These are phyloP conservation scores for Baryphthengus martii DNA, from an alignment of 2,113 vertebrate genomes.

Conservation along the genomic window DNA sequence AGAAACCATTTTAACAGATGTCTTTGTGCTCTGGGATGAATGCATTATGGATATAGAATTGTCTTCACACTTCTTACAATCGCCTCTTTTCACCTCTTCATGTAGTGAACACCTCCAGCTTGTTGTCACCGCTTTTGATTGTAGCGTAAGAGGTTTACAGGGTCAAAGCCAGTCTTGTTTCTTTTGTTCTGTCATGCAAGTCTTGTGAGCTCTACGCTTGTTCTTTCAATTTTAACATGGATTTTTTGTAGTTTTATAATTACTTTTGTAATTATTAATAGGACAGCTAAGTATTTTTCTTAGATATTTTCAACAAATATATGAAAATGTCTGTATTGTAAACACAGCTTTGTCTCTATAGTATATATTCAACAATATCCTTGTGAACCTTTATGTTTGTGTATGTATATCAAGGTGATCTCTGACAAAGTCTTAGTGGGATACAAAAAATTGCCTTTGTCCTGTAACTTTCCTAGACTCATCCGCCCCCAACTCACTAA, in stretches of 20 bases:
- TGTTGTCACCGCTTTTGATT: background rate
- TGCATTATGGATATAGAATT: background rate
- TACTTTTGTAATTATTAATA: background rate
- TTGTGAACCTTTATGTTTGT: background rate
- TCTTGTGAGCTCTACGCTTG: background rate
- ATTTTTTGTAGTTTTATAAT: background rate
- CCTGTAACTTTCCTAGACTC: background rate
- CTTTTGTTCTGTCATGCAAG: background rate
- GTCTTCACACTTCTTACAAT: background rate
- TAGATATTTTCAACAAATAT: background rate
- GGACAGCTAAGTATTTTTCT: background rate
- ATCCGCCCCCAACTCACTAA: rapidly evolving
- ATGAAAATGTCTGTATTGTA: background rate
- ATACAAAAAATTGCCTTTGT: background rate
- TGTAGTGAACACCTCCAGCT: background rate
- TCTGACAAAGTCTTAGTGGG: background rate
- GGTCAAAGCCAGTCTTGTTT: background rate
- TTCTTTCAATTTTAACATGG: background rate
- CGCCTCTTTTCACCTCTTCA: background rate
- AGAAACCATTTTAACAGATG: background rate
- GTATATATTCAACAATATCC: background rate
- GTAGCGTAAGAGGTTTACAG: background rate
- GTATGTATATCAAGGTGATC: background rate
- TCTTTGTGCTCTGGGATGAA: background rate
- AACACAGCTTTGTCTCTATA: background rate